A percentile compares a stretch with the other conserved stretches of the same genome.
Evolutionary conservation across 2,113 vertebrate species (phyloP).

Genomic region (Psephotus haematonotus): DNA sequence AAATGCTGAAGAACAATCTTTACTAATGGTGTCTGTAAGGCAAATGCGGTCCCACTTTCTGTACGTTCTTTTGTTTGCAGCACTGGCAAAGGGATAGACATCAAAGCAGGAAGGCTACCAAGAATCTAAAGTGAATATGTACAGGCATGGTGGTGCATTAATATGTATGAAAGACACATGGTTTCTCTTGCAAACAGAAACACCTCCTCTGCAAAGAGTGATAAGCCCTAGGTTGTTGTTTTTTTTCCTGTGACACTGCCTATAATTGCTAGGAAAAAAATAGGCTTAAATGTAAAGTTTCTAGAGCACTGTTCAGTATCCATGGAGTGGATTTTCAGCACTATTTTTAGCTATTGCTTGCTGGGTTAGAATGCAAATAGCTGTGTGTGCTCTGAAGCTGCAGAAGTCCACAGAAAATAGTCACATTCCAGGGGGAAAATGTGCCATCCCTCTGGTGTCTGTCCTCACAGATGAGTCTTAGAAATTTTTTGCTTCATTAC

Average conservation of each 20-base stretch:
- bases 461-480: background rate
- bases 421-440: background rate
- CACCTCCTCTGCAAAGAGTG: slow-evolving; percentile 5
- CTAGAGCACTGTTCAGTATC: background rate
- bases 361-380: background rate
- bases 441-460: background rate
- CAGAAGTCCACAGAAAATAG: background rate
- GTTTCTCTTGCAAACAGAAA: background rate
- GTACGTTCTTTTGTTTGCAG: background rate
- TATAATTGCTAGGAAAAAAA: background rate
- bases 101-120: background rate
- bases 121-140: background rate
- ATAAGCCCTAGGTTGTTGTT: background rate
- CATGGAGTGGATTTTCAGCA: background rate
- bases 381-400: background rate
- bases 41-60: background rate
- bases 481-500: background rate
- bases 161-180: slow-evolving; percentile 11
- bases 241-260: background rate
- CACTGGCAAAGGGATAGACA: background rate
- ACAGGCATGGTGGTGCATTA: background rate
- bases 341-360: slow-evolving; percentile 16
- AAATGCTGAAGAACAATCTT: background rate
- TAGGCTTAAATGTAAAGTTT: background rate
- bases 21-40: rapidly evolving